Conservation (phyloP, 2,888 invertebrate species). For the Gnatocerus cornutus region DNA sequence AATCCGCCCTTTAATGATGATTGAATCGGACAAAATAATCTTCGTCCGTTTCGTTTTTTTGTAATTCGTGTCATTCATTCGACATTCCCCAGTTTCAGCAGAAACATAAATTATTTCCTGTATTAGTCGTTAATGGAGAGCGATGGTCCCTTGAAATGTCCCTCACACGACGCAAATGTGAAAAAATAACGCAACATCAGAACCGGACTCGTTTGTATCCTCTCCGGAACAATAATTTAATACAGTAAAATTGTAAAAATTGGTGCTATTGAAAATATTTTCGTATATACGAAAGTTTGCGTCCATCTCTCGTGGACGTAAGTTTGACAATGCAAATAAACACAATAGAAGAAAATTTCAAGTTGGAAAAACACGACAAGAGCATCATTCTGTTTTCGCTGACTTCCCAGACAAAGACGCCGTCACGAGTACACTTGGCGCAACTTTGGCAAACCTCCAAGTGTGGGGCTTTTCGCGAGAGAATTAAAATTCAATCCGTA, state of each 20-base stretch:
- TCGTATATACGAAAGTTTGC: constrained; percentile 9
- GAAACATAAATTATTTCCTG: constrained; percentile 15
- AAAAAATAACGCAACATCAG: constrained; percentile 21
- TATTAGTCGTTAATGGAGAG: constrained; percentile 18
- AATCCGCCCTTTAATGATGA: too few species aligned
- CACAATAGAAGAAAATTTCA: constrained; percentile 31
- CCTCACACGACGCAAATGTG: constrained; percentile 15
- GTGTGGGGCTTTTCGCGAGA: background rate
- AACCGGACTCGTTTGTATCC: constrained; percentile 13
- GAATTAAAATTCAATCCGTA: constrained; percentile 3
- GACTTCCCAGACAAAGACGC: constrained; percentile 7
- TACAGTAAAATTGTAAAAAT: constrained; percentile 8
- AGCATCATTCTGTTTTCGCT: constrained; percentile 10
- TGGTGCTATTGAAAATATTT: constrained; percentile 29
- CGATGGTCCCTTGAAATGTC: constrained; percentile 34
- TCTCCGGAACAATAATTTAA: constrained; percentile 34
- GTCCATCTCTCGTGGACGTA: background rate
- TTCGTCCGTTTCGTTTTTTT: background rate
- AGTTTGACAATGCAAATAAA: constrained; percentile 18
- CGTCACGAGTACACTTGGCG: constrained; percentile 5
- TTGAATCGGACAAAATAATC: background rate
- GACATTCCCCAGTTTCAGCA: too few species aligned
- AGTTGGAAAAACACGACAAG: constrained; percentile 15
- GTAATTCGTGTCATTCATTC: background rate
- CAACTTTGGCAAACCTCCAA: constrained; percentile 6